Evolutionary conservation across 2,797 vertebrate genomes (phyloP).

Genomic region (Sebastes hubbsi): DNA sequence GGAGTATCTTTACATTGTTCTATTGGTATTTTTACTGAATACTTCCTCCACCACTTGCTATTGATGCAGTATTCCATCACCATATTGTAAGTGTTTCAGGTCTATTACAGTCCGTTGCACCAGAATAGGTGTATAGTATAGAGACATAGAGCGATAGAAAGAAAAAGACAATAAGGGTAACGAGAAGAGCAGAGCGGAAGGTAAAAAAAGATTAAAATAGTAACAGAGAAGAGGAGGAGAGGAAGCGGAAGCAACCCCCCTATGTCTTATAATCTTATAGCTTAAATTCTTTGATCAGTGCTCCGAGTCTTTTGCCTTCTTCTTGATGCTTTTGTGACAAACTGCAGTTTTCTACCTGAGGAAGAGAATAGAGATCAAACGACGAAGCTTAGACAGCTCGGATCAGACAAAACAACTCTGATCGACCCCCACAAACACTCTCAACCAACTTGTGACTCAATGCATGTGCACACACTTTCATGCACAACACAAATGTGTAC

Average conservation of each 20-base stretch:
- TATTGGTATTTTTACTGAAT: background rate
- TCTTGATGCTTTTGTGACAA: background rate
- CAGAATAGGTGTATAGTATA: background rate
- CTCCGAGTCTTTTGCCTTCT: background rate
- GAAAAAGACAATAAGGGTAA: background rate
- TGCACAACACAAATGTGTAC: background rate
- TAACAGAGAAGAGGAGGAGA: conserved; percentile 2
- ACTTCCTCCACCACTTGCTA: background rate
- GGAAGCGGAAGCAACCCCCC: background rate
- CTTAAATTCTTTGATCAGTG: conserved; percentile 34
- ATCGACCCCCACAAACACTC: conserved; percentile 2
- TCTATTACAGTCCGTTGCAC: background rate
- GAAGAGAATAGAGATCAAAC: conserved; percentile 26
- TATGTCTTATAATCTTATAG: conserved; percentile 4
- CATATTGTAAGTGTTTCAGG: background rate
- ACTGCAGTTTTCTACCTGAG: background rate
- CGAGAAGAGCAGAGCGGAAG: background rate
- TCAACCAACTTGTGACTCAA: background rate
- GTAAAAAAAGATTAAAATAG: background rate
- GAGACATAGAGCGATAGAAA: background rate
- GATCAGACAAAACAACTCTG: background rate
- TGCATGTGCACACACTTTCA: background rate
- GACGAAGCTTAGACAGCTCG: background rate
- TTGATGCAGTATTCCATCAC: background rate
- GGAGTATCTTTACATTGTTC: background rate